These are phyloP conservation scores for Strigamia transsilvanica DNA, from an alignment of 2,888 invertebrate species.

Conservation along the genomic window DNA sequence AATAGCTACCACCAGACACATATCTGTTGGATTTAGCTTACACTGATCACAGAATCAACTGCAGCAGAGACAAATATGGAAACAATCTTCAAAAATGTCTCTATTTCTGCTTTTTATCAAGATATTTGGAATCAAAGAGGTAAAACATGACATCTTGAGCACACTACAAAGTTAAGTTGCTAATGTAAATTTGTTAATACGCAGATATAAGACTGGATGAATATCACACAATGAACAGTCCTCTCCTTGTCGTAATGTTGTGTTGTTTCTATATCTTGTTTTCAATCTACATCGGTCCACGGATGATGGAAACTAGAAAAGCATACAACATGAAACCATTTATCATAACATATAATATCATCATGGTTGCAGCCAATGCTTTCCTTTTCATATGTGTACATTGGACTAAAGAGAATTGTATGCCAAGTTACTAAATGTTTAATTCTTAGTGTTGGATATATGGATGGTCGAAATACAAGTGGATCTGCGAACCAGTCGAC, in stretches of 20 bases:
- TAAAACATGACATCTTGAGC: not conserved
- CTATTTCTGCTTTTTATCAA: not conserved
- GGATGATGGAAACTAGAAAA: not conserved
- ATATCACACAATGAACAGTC: not conserved
- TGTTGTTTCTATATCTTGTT: not conserved
- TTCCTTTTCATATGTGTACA: not conserved
- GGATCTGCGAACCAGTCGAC: not conserved
- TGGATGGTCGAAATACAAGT: not conserved
- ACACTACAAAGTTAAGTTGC: too few relatives aligned
- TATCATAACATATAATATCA: not conserved
- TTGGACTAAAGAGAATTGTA: not conserved
- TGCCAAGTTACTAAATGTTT: not conserved
- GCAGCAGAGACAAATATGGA: not conserved
- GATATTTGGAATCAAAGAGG: not conserved
- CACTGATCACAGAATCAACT: too few relatives aligned
- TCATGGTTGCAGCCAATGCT: not conserved
- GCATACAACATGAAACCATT: not conserved
- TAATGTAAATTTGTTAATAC: not conserved
- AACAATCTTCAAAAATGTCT: not conserved
- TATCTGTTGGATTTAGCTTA: too few relatives aligned
- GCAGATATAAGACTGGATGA: not conserved
- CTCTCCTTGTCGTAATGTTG: not conserved
- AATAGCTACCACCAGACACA: too few relatives aligned
- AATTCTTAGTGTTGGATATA: not conserved
- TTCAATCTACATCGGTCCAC: not conserved